Conservation (phyloP, 2,113 vertebrate genomes). For the Trichomycterus rosablanca region DNA sequence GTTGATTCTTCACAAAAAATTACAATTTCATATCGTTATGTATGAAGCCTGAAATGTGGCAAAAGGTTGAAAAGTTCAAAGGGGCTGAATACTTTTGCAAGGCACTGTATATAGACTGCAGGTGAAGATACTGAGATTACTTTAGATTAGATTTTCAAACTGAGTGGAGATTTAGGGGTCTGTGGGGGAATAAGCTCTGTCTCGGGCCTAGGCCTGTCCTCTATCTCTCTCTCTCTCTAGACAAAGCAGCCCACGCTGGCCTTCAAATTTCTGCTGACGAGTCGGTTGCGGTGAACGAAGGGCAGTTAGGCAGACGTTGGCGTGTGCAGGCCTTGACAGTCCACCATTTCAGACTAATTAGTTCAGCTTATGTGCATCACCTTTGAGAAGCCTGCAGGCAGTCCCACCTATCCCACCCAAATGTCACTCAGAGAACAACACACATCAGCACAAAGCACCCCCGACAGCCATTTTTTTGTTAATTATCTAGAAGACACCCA, state of each 20-base stretch:
- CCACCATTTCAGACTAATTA: slow-evolving; percentile 60
- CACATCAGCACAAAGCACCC: slow-evolving; percentile 3
- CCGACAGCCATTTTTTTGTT: slow-evolving; percentile 18
- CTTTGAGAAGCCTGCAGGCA: slow-evolving; percentile 46
- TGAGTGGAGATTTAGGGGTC: neutral
- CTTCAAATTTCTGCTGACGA: slow-evolving; percentile 46
- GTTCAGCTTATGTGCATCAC: slow-evolving; percentile 57
- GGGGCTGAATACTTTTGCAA: too few species aligned
- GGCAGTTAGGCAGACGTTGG: slow-evolving; percentile 13
- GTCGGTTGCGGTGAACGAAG: slow-evolving; percentile 45
- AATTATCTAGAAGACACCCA: too few species aligned
- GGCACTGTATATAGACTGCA: neutral
- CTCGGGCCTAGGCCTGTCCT: slow-evolving; percentile 17
- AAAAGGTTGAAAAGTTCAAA: too few species aligned
- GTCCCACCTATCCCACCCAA: slow-evolving; percentile 32
- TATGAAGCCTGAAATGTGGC: too few species aligned
- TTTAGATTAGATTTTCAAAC: slow-evolving; percentile 25
- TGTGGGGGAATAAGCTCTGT: slow-evolving; percentile 28
- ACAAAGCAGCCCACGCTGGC: slow-evolving; percentile 41
- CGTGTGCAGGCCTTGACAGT: slow-evolving; percentile 15
- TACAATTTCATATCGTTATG: too few species aligned
- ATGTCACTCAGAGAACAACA: slow-evolving; percentile 30
- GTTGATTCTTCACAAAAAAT: too few species aligned
- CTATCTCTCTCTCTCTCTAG: slow-evolving; percentile 23
- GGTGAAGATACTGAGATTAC: slow-evolving; percentile 23